phyloP scores from a whole-genome alignment of 2,797 vertebrate species.

The Emys orbicularis region DNA sequence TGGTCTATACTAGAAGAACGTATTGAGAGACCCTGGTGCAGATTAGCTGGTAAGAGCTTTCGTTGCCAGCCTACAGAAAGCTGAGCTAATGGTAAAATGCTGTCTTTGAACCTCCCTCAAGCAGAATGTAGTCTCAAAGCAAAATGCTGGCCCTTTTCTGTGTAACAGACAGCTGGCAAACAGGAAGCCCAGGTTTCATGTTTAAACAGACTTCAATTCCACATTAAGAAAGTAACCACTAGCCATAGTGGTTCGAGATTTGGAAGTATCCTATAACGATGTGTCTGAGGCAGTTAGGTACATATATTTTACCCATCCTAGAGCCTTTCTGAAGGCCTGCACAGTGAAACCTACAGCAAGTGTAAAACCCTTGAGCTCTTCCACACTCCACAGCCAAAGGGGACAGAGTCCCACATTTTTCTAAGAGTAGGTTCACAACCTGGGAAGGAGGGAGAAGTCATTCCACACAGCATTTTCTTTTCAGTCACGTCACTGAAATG shows the following conservation, averaged over 20 bases:
- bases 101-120: background rate
- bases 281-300: background rate
- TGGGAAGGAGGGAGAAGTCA: background rate
- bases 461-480: background rate
- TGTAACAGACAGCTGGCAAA: background rate
- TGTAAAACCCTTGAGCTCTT: background rate
- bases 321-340: background rate
- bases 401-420: fast-evolving
- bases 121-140: background rate
- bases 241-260: background rate
- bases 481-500: background rate
- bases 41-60: background rate
- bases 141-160: background rate
- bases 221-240: background rate
- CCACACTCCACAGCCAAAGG: too few species aligned
- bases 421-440: background rate
- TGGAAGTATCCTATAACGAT: background rate
- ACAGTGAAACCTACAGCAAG: background rate
- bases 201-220: background rate
- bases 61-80: background rate
- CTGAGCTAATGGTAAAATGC: background rate
- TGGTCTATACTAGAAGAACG: background rate
- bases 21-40: background rate
- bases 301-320: fast-evolving
- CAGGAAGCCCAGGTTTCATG: background rate